Conservation (phyloP, 2,797 vertebrate species). For the Peromyscus aztecus region DNA sequence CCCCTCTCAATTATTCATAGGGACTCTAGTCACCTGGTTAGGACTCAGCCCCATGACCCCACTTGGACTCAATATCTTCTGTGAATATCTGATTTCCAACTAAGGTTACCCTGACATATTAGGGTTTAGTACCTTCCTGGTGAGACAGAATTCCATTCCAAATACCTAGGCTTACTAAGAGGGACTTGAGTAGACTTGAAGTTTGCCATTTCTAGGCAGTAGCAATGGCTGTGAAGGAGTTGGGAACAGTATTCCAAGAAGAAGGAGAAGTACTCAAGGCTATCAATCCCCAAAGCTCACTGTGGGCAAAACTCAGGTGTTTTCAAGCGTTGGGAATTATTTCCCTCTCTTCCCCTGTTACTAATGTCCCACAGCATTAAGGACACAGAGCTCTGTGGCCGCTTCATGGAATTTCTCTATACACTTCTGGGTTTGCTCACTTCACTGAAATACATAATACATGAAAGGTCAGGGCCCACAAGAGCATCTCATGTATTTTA, state of each 20-base stretch:
- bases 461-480: not conserved
- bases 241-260: not conserved
- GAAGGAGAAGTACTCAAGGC: not conserved
- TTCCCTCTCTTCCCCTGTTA: not conserved
- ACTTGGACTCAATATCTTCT: constrained; percentile 6
- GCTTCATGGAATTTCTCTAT: not conserved
- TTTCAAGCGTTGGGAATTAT: not conserved
- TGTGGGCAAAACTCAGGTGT: not conserved
- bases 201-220: not conserved
- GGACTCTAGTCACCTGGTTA: not conserved
- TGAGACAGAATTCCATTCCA: not conserved
- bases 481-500: not conserved
- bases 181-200: not conserved
- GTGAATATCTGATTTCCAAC: not conserved
- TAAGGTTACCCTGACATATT: not conserved
- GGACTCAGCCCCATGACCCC: not conserved
- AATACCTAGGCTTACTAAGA: not conserved
- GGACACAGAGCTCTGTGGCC: not conserved
- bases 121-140: not conserved
- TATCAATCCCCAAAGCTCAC: not conserved
- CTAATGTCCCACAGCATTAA: not conserved
- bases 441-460: not conserved
- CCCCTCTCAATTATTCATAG: not conserved
- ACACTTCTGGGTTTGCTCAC: not conserved
- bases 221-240: not conserved